Evolutionary conservation across 2,797 vertebrate species (phyloP).

Genomic region (Salarias fasciatus): DNA sequence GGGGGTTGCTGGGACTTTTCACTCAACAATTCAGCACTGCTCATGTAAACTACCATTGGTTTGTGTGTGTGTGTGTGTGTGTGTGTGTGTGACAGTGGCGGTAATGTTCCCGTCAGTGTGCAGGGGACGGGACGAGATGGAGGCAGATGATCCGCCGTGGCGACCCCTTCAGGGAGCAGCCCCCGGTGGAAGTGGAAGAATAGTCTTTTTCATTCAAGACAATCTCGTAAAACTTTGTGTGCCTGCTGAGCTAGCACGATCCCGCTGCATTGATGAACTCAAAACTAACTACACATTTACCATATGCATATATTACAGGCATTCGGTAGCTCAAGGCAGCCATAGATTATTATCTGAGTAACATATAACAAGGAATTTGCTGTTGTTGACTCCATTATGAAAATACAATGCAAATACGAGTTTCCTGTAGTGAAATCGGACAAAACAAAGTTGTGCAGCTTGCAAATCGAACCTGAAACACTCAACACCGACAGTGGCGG

Average conservation of each 20-base stretch:
- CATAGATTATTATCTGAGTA: conserved; percentile 21
- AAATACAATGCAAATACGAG: conserved; percentile 65
- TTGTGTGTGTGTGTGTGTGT: not conserved
- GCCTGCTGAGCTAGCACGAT: conserved; percentile 4
- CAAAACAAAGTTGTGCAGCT: conserved; percentile 49
- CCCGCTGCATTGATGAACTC: conserved; percentile 8
- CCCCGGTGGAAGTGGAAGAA: too few relatives aligned
- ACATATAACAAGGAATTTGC: conserved; percentile 36
- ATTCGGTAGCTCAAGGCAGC: conserved; percentile 2
- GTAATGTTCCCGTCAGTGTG: too few relatives aligned
- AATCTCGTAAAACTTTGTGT: conserved; percentile 1
- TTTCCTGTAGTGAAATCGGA: conserved; percentile 43
- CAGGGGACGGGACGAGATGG: too few relatives aligned
- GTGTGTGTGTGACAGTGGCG: not conserved
- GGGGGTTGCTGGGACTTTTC: conserved; percentile 39
- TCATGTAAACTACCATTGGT: conserved; percentile 1
- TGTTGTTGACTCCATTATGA: conserved; percentile 51
- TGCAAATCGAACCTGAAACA: conserved; percentile 54
- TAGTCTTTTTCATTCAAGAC: conserved; percentile 12
- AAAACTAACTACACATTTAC: not conserved
- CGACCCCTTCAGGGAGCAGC: too few relatives aligned
- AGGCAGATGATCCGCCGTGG: too few relatives aligned
- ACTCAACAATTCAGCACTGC: conserved; percentile 16
- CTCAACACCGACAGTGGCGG: conserved; percentile 27
- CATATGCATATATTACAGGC: not conserved